Percentiles rank a stretch among this genome's conserved stretches.
Conservation (phyloP, 2,888 invertebrate species). For the Phragmatobia fuliginosa region DNA sequence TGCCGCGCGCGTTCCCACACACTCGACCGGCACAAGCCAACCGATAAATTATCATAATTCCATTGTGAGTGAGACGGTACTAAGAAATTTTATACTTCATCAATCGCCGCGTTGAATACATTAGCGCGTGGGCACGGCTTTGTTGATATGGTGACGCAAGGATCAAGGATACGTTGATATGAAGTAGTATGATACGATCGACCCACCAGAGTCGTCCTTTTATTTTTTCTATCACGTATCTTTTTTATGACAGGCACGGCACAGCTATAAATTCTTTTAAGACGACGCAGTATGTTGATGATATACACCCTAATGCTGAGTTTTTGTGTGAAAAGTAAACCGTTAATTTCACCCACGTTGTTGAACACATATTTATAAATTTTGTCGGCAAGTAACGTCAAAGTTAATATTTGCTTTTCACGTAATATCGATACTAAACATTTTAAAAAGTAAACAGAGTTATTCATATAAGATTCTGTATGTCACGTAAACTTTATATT, state of each 20-base stretch:
- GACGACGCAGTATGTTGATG: constrained; percentile 55
- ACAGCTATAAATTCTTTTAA: constrained; percentile 63
- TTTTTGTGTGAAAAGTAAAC: constrained; percentile 59
- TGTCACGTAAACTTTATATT: not conserved
- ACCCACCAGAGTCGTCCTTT: constrained; percentile 59
- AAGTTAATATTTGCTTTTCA: constrained; percentile 47
- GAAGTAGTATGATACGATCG: constrained; percentile 33
- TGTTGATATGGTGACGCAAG: constrained; percentile 73
- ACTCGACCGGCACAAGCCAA: constrained; percentile 86
- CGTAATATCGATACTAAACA: constrained; percentile 41
- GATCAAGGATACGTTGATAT: constrained; percentile 49
- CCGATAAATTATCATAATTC: constrained; percentile 87
- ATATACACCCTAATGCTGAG: constrained; percentile 47
- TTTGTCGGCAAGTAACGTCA: constrained; percentile 41
- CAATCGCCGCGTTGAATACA: constrained; percentile 85
- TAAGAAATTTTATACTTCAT: constrained; percentile 87
- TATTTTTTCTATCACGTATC: constrained; percentile 71
- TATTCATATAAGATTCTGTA: not conserved
- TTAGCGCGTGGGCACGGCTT: constrained; percentile 84
- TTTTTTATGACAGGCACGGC: constrained; percentile 62
- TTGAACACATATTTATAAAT: constrained; percentile 49
- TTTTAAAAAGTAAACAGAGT: constrained; percentile 12
- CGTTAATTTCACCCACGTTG: constrained; percentile 51
- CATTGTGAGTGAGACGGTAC: constrained; percentile 87
- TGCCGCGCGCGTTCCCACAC: constrained; percentile 87